Evolutionary conservation across 2,113 vertebrate genomes (phyloP), one percentile per base, ranked within the genome.

Genomic region (Carassius gibelio): DNA sequence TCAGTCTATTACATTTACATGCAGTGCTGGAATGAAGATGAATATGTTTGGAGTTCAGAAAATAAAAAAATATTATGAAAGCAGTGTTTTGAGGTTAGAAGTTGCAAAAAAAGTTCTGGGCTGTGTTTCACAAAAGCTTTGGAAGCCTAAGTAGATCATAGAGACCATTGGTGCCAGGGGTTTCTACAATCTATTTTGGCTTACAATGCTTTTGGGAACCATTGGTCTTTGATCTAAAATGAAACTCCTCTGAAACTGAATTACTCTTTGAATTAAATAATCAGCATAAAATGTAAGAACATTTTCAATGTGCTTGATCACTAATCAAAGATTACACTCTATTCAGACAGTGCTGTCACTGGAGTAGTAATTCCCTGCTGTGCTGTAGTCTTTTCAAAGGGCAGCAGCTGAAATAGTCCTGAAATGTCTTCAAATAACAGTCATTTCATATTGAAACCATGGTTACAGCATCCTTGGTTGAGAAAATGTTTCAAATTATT

Each of bases 1-100:
- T 57, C 50, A 71, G 36, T 34, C 81, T 85, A 71, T 84, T 90
- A 78, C 90, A 72, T 89, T 68, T 57, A 85, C 85, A 68, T 87
- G 34, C 82, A 85, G 55, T 80, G 89, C 26, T 90, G 42, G 62
- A 90, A 83, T 45, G 64, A 86, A 84, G 15, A 55, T 38, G 34
- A 66, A 15, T 66, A 66, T 26, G 26, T 34, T 66, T 30, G 26
- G 68, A 71, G 17, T 38, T 21, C 34, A 38, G 34, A 71, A 17
- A 71, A 38, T 71, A 30, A 15, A 66, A 15, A 15, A 34, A 68
- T 8, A 36, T 17, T 30, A 34, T 15, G 26, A 66, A 6, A 66
- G 26, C 26, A 66, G 64, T 10, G 68, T 71, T 71, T 71, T 38
- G 68, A 71, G 68, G 6, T 21, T 38, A 69, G 34, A 69, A 36